These are phyloP conservation scores for Xerus inauris DNA, from an alignment of 2,113 vertebrate genomes.

Conservation along the genomic window DNA sequence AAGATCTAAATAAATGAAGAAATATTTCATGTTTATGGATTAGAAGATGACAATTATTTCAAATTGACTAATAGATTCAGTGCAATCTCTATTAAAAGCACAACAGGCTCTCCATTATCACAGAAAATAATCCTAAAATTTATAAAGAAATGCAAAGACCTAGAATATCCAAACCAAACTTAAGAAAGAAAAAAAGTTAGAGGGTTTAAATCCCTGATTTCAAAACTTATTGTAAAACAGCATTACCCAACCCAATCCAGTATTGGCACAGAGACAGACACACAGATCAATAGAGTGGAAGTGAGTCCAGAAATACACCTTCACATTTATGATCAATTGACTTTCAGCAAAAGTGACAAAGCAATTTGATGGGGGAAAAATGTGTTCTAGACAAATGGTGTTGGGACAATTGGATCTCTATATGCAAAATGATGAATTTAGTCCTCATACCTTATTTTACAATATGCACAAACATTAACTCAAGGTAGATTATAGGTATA, in stretches of 20 bases:
- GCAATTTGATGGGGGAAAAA: neutral
- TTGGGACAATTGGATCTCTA: neutral
- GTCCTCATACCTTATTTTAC: neutral
- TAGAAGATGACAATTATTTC: slow-evolving; percentile 12
- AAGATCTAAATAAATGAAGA: neutral
- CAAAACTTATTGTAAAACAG: neutral
- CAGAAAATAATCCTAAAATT: neutral
- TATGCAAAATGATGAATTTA: neutral
- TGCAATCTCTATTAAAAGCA: neutral
- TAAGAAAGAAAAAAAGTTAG: slow-evolving; percentile 33
- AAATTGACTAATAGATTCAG: slow-evolving; percentile 6
- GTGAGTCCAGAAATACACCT: neutral
- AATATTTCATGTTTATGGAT: neutral
- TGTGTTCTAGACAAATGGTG: neutral
- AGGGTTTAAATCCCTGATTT: neutral
- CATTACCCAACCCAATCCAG: neutral
- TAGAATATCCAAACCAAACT: slow-evolving; percentile 24
- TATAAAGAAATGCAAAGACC: slow-evolving; percentile 18
- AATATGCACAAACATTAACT: neutral
- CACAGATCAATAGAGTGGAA: neutral
- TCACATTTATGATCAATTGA: neutral
- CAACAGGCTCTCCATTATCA: neutral
- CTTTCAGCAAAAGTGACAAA: neutral
- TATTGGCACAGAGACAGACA: neutral
- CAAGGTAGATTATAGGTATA: neutral